phyloP scores from a whole-genome alignment of 1,140 invertebrate genomes.

The Rhynchophorus ferrugineus region DNA sequence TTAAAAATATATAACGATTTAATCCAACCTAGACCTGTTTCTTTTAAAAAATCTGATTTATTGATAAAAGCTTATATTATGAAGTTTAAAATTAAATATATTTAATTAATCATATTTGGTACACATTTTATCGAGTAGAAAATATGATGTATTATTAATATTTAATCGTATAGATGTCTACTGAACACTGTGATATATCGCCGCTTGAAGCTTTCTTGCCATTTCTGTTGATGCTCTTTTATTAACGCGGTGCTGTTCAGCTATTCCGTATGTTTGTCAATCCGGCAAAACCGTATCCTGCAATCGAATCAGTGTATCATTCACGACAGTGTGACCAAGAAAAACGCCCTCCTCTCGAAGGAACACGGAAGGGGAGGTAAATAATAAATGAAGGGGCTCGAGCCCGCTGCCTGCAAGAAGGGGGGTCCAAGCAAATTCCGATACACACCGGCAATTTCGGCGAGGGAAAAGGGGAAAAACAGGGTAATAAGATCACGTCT shows the following conservation, averaged over 20 bases:
- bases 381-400: slow-evolving; percentile 22
- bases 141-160: too few species aligned
- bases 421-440: slow-evolving; percentile 12
- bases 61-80: too few species aligned
- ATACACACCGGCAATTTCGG: slow-evolving; percentile 13
- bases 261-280: slow-evolving; percentile 18
- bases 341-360: slow-evolving; percentile 7
- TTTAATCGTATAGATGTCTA: too few species aligned
- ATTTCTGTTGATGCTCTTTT: too few species aligned
- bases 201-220: not conserved
- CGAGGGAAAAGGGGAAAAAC: slow-evolving; percentile 8
- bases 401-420: not conserved
- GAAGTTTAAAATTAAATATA: too few species aligned
- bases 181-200: too few species aligned
- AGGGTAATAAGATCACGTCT: slow-evolving; percentile 21
- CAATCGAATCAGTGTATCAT: slow-evolving; percentile 19
- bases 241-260: too few species aligned
- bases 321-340: slow-evolving; percentile 13
- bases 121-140: too few species aligned
- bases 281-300: slow-evolving; percentile 8
- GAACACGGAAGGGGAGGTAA: slow-evolving; percentile 23
- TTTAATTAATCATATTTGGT: too few species aligned
- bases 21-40: too few species aligned
- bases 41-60: too few species aligned
- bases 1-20: too few species aligned